phyloP scores from a whole-genome alignment of 2,888 invertebrate genomes.

The Octonoba sinensis region DNA sequence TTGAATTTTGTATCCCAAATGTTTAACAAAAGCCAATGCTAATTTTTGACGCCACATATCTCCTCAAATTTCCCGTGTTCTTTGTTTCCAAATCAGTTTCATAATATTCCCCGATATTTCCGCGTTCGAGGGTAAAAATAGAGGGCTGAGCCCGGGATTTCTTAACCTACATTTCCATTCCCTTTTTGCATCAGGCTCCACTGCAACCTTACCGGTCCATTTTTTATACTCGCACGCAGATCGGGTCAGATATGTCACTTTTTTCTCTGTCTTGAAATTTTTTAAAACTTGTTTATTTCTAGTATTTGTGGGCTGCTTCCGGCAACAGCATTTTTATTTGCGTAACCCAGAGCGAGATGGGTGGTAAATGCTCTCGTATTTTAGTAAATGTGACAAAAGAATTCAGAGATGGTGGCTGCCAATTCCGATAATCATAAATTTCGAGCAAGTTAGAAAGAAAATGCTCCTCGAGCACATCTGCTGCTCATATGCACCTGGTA shows the following conservation, averaged over 20 bases:
- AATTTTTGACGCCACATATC: no score
- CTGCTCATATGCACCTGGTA: no score
- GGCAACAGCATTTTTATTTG: background rate
- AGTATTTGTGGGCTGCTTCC: background rate
- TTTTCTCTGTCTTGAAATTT: background rate
- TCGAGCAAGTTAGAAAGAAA: no score
- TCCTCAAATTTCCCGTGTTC: background rate
- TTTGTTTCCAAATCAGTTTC: conserved; percentile 19
- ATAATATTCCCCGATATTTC: conserved; percentile 18
- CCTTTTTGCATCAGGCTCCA: background rate
- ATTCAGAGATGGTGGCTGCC: no score
- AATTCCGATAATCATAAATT: no score
- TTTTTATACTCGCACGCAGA: conserved; percentile 1
- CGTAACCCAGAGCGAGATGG: no score
- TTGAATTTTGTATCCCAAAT: no score
- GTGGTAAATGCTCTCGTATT: no score
- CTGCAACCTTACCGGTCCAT: background rate
- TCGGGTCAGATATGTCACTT: background rate
- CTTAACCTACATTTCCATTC: conserved; percentile 18
- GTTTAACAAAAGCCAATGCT: no score
- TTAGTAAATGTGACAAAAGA: no score
- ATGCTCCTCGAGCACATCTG: no score
- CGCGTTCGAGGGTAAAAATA: conserved; percentile 12
- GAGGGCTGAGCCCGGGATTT: conserved; percentile 2
- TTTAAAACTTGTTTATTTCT: conserved; percentile 8